Conservation (phyloP, 2,888 invertebrate genomes). For the Eupithecia vulgata region DNA sequence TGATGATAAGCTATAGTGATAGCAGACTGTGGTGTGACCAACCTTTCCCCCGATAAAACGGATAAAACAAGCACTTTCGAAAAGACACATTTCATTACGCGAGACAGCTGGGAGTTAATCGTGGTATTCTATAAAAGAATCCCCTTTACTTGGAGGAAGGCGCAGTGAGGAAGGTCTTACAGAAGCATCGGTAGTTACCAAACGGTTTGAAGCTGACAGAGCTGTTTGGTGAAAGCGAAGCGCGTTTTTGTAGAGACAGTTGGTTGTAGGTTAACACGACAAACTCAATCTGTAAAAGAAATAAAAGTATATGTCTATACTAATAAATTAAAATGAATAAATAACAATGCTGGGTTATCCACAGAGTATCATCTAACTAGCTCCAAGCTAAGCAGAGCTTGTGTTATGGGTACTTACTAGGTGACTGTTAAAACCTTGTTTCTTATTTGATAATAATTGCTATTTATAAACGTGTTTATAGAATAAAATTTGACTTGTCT, state of each 20-base stretch:
- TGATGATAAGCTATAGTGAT: background rate
- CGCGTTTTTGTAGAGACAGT: background rate
- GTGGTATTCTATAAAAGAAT: conserved; percentile 42
- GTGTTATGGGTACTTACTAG: too few species aligned
- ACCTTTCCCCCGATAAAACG: conserved; percentile 23
- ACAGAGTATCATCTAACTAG: too few species aligned
- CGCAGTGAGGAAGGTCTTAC: conserved; percentile 14
- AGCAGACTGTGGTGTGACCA: conserved; percentile 14
- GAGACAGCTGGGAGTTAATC: conserved; percentile 41
- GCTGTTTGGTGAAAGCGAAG: background rate
- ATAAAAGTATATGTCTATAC: too few species aligned
- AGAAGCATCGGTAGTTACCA: background rate
- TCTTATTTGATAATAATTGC: too few species aligned
- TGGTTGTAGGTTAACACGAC: too few species aligned
- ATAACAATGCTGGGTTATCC: too few species aligned
- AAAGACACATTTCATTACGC: conserved; percentile 39
- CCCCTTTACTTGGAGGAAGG: conserved; percentile 39
- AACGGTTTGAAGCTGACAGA: background rate
- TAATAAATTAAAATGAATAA: background rate
- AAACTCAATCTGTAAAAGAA: too few species aligned
- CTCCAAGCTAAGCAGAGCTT: too few species aligned
- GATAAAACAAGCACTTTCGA: conserved; percentile 36
- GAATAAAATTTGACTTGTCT: too few species aligned
- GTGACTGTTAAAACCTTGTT: too few species aligned
- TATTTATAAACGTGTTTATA: too few species aligned